These are phyloP conservation scores for Thunnus thynnus DNA, from an alignment of 2,113 vertebrate genomes.

Conservation along the genomic window DNA sequence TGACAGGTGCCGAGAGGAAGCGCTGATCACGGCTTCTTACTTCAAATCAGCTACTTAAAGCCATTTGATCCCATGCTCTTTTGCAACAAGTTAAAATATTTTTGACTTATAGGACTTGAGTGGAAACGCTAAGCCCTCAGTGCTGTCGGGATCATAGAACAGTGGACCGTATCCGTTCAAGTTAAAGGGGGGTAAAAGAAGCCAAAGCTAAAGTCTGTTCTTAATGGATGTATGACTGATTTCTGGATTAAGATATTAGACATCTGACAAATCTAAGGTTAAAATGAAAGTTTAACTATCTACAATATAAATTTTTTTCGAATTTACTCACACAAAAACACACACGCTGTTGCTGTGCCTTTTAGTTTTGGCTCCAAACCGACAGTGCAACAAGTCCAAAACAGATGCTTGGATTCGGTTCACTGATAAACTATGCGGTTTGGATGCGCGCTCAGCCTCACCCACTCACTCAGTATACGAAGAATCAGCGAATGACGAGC, in stretches of 20 bases:
- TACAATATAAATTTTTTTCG: background rate
- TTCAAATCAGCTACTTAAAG: slow-evolving; percentile 12
- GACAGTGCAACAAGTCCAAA: background rate
- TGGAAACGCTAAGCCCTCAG: background rate
- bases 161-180: background rate
- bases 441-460: background rate
- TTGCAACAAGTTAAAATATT: background rate
- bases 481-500: slow-evolving; percentile 5
- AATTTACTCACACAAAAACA: background rate
- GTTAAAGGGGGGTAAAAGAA: background rate
- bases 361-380: background rate
- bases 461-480: background rate
- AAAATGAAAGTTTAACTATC: background rate
- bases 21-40: background rate
- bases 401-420: slow-evolving; percentile 41
- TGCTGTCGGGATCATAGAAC: background rate
- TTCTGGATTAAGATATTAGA: background rate
- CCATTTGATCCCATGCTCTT: background rate
- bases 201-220: background rate
- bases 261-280: background rate
- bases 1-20: slow-evolving; percentile 30
- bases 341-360: background rate
- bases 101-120: background rate
- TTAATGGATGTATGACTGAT: background rate
- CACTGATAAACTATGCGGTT: slow-evolving; percentile 5